Base-by-base conservation (phyloP, 2,888 invertebrate genomes). In the Monopis laevigella region DNA sequence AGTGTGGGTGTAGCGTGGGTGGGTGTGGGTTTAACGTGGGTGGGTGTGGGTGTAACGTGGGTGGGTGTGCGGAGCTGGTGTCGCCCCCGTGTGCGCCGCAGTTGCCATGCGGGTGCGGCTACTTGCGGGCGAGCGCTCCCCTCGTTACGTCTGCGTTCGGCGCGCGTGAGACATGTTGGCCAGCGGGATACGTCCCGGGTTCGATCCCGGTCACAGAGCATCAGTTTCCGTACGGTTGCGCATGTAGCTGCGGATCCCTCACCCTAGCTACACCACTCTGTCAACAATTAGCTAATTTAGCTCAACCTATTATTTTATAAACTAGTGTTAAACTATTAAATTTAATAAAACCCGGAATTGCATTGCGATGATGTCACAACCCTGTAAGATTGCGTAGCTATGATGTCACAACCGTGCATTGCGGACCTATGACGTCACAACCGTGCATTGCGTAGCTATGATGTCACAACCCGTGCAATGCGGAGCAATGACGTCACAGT, bases 41-140 rank as follows among this genome's bases (percentile, higher is more conserved):
- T 10, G 6, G 3, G 14, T 32, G 32, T 17, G 10, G 10, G 6
- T 28, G 28, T 28, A 28, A 28, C 6, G 4, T 4, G 4, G 5
- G 24, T 21, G 34, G 34, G 4, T 34, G 34, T 16, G 27, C n/a
- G 4, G 35, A 40, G 24, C 12, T 40, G 16, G 40, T 47, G 13
- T 24, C 48, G n/a, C 48, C 49, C 2, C 49, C 49, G 8, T 29
- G 13, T 21, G 36, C 42, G 4, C 35, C 46, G 10, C 36, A 49
- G 27, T 45, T 49, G 13, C 49, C 51, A 13, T 34, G 16, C 7
- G 48, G 48, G 1, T 34, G 49, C 34, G 51, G 51, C 13, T 51
- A 46, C 35, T 41, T 44, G 13, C 28, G 39, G 14, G 30, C 45
- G 21, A 45, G 46, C 14, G 24, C 45, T 13, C 47, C 48, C 13